Evolutionary conservation across 2,113 vertebrate genomes (phyloP), one percentile per base, ranked within the genome.

Genomic region (Cacatua alba): DNA sequence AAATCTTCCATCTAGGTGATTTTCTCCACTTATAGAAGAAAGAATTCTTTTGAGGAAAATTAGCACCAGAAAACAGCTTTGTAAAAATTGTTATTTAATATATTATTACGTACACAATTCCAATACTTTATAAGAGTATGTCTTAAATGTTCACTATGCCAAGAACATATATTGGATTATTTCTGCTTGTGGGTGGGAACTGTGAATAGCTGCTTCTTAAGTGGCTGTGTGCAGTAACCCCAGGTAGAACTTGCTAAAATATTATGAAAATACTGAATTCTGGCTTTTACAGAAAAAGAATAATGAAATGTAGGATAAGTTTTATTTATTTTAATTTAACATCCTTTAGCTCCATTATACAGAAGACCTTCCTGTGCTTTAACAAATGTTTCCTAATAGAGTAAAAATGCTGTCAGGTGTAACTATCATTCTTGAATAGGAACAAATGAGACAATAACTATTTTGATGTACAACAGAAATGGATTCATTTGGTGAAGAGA

Each of bases 371-470:
- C 31, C 29, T 60, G 29, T 71, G 13, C 29, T 95, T 88, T 96
- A 91, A 82, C 21, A 77, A 92, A 77, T 43, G 9, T 18, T 83
- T 90, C 29, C 55, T 68, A 86, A 78, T 23, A 86, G 23, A 67
- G 29, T 60, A 83, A 90, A 96, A 95, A 82, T 70, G 3, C 90
- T 88, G 43, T 88, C 51, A 79, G 35, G 51, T 82, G 28, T 88
- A 94, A 95, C 93, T 94, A 87, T 71, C 25, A 67, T 46, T 89
- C 74, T 49, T 86, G 63, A 94, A 88, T 75, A 70, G 24, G 33
- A 91, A 70, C 28, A 91, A 95, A 90, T 76, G 57, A 91, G 26
- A 33, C 21, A 88, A 49, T 83, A 77, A 70, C 8, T 80, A 11
- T 43, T 86, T 82, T 1, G 3, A 93, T 17, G 18, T 72, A 85